Conservation (phyloP, 2,888 invertebrate genomes). For the Callinectes sapidus region DNA sequence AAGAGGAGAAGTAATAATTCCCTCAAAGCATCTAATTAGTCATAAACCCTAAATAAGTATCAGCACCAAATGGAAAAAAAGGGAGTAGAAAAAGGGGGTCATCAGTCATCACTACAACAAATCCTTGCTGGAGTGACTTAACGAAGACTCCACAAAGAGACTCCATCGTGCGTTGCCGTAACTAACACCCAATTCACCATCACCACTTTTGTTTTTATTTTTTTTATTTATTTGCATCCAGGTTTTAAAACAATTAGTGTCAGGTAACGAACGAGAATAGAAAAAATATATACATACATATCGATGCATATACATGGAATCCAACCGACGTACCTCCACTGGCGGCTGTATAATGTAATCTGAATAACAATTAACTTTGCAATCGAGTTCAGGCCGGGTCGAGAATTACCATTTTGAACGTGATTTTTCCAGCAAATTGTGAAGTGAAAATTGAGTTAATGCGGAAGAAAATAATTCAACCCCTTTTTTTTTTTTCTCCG, state of each 20-base stretch:
- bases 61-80: not conserved
- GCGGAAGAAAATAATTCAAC: constrained; percentile 32
- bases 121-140: not conserved
- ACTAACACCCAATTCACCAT: not conserved
- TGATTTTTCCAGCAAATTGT: constrained; percentile 45
- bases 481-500: not conserved
- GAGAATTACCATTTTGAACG: constrained; percentile 48
- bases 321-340: not conserved
- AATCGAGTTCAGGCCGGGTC: constrained; percentile 44
- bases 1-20: not conserved
- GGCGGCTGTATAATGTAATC: constrained; percentile 32
- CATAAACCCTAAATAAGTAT: not conserved
- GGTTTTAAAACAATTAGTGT: constrained; percentile 36
- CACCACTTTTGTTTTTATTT: not conserved
- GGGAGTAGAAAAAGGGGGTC: not conserved
- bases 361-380: constrained; percentile 57
- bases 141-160: not conserved
- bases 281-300: not conserved
- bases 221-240: not conserved
- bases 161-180: not conserved
- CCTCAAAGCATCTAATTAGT: not conserved
- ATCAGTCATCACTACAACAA: not conserved
- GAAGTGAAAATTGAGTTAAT: constrained; percentile 53
- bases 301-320: not conserved
- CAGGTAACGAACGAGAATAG: constrained; percentile 16